Conservation (phyloP, 2,888 invertebrate genomes). For the Phymatocera aterrima region DNA sequence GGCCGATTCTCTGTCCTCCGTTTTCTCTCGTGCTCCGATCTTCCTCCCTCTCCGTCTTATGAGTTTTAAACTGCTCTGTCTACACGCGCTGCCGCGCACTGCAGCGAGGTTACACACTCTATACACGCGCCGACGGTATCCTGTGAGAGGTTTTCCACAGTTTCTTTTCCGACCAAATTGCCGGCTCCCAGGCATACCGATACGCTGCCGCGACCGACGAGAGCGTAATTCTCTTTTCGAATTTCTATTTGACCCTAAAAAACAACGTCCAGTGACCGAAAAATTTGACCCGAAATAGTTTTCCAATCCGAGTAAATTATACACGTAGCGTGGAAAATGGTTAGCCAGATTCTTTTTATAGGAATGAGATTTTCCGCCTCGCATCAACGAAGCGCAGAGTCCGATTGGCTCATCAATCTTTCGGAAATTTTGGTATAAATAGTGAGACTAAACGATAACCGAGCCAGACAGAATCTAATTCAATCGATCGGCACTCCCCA, state of each 20-base stretch:
- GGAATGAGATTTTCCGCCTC: too few species aligned
- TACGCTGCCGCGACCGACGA: background rate
- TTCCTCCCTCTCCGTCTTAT: background rate
- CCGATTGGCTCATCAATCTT: too few species aligned
- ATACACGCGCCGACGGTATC: background rate
- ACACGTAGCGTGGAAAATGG: too few species aligned
- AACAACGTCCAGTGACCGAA: conserved; percentile 17
- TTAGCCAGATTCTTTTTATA: too few species aligned
- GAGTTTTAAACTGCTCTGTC: background rate
- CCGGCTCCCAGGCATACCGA: too few species aligned
- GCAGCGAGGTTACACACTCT: background rate
- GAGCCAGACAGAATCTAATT: too few species aligned
- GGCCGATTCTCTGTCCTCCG: background rate
- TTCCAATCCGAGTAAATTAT: background rate
- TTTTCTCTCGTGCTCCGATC: background rate
- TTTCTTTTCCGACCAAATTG: background rate
- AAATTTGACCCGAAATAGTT: background rate
- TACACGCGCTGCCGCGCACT: background rate
- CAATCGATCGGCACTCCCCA: too few species aligned
- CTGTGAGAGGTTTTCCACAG: background rate
- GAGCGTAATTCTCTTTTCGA: background rate
- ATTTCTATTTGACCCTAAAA: conserved; percentile 1
- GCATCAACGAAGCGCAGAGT: too few species aligned
- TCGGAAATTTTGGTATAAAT: too few species aligned
- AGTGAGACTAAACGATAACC: too few species aligned